Conservation (phyloP, 1,140 invertebrate species). For the Drosophila eugracilis region DNA sequence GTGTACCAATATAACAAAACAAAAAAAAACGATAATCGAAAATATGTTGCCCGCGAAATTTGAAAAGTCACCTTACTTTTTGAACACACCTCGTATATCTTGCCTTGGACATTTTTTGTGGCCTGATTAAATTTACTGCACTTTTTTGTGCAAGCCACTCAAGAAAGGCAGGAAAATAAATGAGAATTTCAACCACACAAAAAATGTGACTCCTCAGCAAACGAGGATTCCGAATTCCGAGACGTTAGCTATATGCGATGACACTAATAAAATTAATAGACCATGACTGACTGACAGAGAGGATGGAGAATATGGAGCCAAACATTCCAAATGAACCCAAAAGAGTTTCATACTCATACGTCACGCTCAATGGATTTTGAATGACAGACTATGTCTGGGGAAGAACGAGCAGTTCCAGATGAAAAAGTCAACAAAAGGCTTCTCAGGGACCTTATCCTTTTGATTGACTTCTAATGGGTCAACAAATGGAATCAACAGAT, state of each 20-base stretch:
- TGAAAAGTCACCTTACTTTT: no score
- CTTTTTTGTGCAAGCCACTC: slow-evolving; percentile 14
- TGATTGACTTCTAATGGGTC: slow-evolving; percentile 44
- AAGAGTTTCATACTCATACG: slow-evolving; percentile 53
- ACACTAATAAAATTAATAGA: slow-evolving; percentile 75
- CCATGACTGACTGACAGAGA: slow-evolving; percentile 32
- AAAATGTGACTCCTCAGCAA: slow-evolving; percentile 10
- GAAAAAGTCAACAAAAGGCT: slow-evolving; percentile 32
- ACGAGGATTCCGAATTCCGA: slow-evolving; percentile 2
- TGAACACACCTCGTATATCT: no score
- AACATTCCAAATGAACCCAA: slow-evolving; percentile 21
- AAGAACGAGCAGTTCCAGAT: slow-evolving; percentile 1
- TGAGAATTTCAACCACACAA: slow-evolving; percentile 20
- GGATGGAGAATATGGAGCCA: background rate
- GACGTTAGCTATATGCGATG: slow-evolving; percentile 30
- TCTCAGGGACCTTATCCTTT: slow-evolving; percentile 26
- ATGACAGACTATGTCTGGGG: slow-evolving; percentile 31
- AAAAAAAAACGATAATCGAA: no score
- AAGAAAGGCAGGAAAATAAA: slow-evolving; percentile 10
- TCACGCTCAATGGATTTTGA: slow-evolving; percentile 62
- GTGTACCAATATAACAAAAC: no score
- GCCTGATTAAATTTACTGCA: slow-evolving; percentile 31
- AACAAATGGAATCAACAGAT: slow-evolving; percentile 19
- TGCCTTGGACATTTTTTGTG: slow-evolving; percentile 14
- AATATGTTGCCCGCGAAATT: no score